Percentiles rank a stretch among this genome's conserved stretches.
phyloP scores from a whole-genome alignment of 1,140 invertebrate species.

The Drosophila littoralis region DNA sequence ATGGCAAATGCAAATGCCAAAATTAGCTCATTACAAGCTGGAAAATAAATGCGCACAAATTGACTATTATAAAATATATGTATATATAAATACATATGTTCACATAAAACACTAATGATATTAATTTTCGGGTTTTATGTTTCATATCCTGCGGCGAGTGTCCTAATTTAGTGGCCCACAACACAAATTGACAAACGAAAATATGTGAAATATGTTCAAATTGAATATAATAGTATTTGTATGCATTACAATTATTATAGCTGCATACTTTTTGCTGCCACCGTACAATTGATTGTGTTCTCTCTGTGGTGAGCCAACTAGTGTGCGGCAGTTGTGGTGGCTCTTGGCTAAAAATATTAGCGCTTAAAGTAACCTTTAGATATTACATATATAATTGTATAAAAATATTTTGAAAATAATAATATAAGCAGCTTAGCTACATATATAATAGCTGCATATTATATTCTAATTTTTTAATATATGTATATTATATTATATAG shows the following conservation, averaged over 20 bases:
- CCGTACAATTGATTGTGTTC: constrained; percentile 11
- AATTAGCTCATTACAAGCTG: constrained; percentile 54
- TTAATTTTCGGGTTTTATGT: constrained; percentile 33
- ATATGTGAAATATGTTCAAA: constrained; percentile 20
- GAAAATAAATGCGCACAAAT: constrained; percentile 26
- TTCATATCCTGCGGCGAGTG: constrained; percentile 33
- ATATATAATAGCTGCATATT: too few relatives aligned
- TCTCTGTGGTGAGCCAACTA: too few relatives aligned
- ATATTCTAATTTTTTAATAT: too few relatives aligned
- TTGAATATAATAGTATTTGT: constrained; percentile 26
- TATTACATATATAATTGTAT: too few relatives aligned
- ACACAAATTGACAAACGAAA: constrained; percentile 24
- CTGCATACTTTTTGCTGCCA: constrained; percentile 25
- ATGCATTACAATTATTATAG: constrained; percentile 18
- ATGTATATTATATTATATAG: too few relatives aligned
- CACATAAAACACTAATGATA: constrained; percentile 18
- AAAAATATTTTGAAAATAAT: too few relatives aligned
- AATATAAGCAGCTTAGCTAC: too few relatives aligned
- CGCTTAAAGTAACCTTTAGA: too few relatives aligned
- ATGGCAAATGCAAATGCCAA: constrained; percentile 22
- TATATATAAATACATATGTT: constrained; percentile 6
- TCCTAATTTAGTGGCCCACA: constrained; percentile 34
- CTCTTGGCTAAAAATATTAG: too few relatives aligned
- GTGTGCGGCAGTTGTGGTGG: too few relatives aligned
- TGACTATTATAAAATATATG: constrained; percentile 7